Conservation (phyloP, 2,797 vertebrate species). For the Todus mexicanus region DNA sequence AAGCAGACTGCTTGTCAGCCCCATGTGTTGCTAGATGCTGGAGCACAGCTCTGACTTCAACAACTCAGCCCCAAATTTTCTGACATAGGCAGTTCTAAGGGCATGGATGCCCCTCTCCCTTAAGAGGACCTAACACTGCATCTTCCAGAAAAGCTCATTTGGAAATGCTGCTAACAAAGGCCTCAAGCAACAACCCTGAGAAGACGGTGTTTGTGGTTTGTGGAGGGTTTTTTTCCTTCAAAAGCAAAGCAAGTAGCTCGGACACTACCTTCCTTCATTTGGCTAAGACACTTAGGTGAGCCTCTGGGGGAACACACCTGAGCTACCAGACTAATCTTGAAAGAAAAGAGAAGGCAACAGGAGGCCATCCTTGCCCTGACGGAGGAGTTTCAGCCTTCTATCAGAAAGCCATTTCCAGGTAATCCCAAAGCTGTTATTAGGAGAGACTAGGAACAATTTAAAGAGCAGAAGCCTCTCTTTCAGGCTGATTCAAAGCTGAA, state of each 20-base stretch:
- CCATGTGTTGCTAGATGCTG: not conserved
- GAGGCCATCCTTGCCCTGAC: not conserved
- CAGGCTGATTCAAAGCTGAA: not conserved
- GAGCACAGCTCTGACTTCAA: not conserved
- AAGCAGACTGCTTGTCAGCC: not conserved
- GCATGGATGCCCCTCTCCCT: not conserved
- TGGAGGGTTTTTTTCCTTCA: not conserved
- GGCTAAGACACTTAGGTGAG: not conserved
- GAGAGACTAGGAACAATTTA: not conserved
- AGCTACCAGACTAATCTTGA: not conserved
- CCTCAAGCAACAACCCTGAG: not conserved
- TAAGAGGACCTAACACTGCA: not conserved
- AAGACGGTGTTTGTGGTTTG: no score
- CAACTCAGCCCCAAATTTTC: not conserved
- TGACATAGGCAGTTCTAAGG: not conserved
- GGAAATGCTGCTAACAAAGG: not conserved
- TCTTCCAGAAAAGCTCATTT: not conserved
- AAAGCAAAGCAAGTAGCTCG: not conserved
- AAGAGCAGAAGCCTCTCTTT: not conserved
- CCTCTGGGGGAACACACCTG: not conserved
- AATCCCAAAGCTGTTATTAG: conserved; percentile 17
- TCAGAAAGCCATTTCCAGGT: conserved; percentile 14
- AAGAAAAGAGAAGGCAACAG: conserved; percentile 2
- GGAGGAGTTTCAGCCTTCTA: not conserved
- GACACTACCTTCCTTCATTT: not conserved